Evolutionary conservation across 1,140 invertebrate genomes (phyloP).

Genomic region (Bursaphelenchus mucronatus): DNA sequence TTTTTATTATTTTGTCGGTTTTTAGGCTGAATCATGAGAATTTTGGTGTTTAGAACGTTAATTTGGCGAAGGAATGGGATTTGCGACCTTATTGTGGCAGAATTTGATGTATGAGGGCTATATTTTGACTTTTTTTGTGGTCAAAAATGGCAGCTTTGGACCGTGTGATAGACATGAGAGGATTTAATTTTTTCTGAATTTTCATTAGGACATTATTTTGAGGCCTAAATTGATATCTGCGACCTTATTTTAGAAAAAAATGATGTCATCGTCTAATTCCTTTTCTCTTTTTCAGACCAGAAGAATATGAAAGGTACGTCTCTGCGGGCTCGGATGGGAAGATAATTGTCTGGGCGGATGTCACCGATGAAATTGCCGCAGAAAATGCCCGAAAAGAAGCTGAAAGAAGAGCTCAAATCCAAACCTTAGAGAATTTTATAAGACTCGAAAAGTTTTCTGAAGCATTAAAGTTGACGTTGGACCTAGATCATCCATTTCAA

Average conservation of each 20-base stretch:
- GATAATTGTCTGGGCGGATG: conserved; percentile 53
- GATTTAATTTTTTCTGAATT: too few species aligned
- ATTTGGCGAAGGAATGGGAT: too few species aligned
- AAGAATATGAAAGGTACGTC: conserved; percentile 34
- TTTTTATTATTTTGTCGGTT: conserved; percentile 5
- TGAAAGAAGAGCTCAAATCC: conserved; percentile 49
- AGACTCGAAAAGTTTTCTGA: conserved; percentile 48
- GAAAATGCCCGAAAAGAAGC: conserved; percentile 36
- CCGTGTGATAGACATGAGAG: too few species aligned
- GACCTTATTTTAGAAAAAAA: not conserved
- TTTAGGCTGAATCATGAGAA: too few species aligned
- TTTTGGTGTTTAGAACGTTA: too few species aligned
- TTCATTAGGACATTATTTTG: too few species aligned
- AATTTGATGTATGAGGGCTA: too few species aligned
- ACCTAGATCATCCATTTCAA: conserved; percentile 41
- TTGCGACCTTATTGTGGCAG: too few species aligned
- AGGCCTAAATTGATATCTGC: not conserved
- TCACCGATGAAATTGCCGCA: conserved; percentile 41
- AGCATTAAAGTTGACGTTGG: conserved; percentile 51
- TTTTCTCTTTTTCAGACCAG: conserved; percentile 6
- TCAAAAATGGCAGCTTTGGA: too few species aligned
- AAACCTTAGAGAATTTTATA: conserved; percentile 53
- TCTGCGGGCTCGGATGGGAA: conserved; percentile 54
- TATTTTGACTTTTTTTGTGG: too few species aligned
- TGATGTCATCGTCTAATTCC: not conserved